Conservation (phyloP, 2,797 vertebrate species). For the Bradypus variegatus region DNA sequence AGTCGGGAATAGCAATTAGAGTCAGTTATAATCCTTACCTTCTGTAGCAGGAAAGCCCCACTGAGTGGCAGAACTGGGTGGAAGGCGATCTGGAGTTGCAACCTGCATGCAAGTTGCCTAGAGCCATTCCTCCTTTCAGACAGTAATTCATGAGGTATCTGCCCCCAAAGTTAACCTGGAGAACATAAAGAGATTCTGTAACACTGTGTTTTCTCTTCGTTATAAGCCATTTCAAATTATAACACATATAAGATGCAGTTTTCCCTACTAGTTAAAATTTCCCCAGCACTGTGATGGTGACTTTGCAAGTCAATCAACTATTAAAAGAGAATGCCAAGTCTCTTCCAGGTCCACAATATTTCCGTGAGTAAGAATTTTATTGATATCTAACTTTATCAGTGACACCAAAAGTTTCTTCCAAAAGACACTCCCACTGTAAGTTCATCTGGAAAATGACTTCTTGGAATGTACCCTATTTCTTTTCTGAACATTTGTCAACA, state of each 20-base stretch:
- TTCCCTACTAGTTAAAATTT: neutral
- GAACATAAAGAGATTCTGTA: neutral
- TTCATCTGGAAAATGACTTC: neutral
- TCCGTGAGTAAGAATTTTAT: neutral
- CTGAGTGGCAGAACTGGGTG: neutral
- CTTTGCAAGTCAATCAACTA: neutral
- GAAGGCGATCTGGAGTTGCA: neutral
- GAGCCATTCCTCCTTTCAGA: neutral
- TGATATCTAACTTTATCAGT: neutral
- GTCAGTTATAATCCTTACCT: constrained; percentile 15
- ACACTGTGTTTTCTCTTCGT: neutral
- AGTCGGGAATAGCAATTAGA: constrained; percentile 25
- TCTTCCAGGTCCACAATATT: neutral
- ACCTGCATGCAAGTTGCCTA: neutral
- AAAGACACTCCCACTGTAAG: neutral
- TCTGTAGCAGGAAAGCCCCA: neutral
- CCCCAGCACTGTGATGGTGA: neutral
- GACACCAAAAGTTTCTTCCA: neutral
- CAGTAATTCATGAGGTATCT: neutral
- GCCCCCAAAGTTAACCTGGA: neutral
- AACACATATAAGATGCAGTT: neutral
- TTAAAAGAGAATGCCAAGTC: neutral
- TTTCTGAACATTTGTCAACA: constrained; percentile 18
- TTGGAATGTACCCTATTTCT: constrained; percentile 19
- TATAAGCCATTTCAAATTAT: neutral